These are phyloP conservation scores for Thryonomys swinderianus DNA, from an alignment of 2,113 vertebrate genomes.

Conservation along the genomic window DNA sequence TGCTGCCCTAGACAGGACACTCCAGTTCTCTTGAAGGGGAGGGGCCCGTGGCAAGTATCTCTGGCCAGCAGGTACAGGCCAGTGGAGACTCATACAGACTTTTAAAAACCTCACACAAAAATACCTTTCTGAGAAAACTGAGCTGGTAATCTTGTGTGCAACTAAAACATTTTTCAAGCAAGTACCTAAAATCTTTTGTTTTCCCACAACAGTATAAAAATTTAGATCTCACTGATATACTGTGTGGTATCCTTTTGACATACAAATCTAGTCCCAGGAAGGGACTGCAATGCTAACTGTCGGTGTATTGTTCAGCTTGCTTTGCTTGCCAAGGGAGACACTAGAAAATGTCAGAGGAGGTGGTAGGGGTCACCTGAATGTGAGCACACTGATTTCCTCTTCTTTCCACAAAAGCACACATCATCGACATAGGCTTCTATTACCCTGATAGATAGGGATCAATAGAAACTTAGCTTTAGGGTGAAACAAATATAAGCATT, in stretches of 20 bases:
- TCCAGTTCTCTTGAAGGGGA: neutral
- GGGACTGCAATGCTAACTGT: neutral
- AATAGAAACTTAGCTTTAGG: neutral
- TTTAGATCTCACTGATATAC: neutral
- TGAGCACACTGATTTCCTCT: neutral
- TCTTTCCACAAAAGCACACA: neutral
- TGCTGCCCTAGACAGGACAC: rapidly evolving
- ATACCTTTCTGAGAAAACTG: neutral
- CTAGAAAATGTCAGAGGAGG: neutral
- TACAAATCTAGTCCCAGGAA: neutral
- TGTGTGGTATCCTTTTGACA: neutral
- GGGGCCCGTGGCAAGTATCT: rapidly evolving
- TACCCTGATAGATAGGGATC: neutral
- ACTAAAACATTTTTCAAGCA: neutral
- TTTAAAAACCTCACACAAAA: neutral
- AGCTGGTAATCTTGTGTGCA: neutral
- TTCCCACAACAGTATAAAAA: neutral
- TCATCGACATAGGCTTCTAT: neutral
- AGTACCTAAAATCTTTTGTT: neutral
- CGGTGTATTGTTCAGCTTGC: neutral
- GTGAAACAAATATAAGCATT: neutral
- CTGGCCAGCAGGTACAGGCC: neutral
- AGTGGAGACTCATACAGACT: neutral
- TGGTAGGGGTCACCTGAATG: neutral
- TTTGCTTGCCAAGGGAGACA: constrained; percentile 1